These are phyloP conservation scores for Amiota mariae DNA, from an alignment of 2,888 invertebrate genomes.

Conservation along the genomic window DNA sequence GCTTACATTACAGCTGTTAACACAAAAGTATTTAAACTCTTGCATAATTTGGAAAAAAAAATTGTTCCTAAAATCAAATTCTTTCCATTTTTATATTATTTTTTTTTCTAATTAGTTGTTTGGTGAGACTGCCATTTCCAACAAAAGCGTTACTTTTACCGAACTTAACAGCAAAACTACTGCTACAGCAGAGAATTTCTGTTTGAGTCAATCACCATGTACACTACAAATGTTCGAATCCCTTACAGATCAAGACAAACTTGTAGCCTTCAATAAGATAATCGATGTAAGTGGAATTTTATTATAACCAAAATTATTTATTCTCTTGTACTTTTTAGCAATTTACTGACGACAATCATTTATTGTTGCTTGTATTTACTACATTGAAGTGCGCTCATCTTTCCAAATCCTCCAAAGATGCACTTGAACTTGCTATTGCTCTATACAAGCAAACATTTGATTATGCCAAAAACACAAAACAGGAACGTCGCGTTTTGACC, in stretches of 20 bases:
- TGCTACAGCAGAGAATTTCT: constrained; percentile 66
- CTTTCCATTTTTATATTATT: too few relatives aligned
- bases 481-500: constrained; percentile 69
- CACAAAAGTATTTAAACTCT: neutral
- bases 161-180: constrained; percentile 21
- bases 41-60: neutral
- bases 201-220: constrained; percentile 65
- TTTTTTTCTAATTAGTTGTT: constrained; percentile 47
- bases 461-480: constrained; percentile 69
- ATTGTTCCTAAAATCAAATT: neutral
- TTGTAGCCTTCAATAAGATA: constrained; percentile 64
- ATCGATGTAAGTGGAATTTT: constrained; percentile 61
- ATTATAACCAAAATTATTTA: neutral
- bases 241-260: constrained; percentile 63
- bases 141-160: constrained; percentile 48
- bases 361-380: constrained; percentile 70
- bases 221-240: constrained; percentile 67
- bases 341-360: constrained; percentile 67
- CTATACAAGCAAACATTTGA: constrained; percentile 69
- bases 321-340: constrained; percentile 51
- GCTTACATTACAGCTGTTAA: constrained; percentile 53
- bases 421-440: constrained; percentile 65
- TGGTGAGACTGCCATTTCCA: constrained; percentile 51
- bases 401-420: constrained; percentile 64
- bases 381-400: constrained; percentile 71